Evolutionary conservation across 2,888 invertebrate genomes (phyloP), one percentile per base, ranked within the genome.

Genomic region (Cataglyphis altisquamis): DNA sequence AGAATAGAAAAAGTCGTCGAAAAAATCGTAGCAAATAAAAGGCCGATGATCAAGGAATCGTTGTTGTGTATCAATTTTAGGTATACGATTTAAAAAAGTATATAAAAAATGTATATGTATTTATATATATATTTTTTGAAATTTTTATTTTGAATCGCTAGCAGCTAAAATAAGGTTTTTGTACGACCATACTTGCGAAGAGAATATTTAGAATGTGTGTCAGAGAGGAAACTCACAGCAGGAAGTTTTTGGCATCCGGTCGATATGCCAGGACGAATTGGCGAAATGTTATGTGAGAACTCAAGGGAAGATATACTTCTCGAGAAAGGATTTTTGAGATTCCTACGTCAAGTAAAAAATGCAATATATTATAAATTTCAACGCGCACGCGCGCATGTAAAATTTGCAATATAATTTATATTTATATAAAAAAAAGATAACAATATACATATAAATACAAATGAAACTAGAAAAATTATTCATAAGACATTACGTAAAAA

Each of bases 191-290:
- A 39, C 36, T 70, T 36, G 32, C 12, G 36, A 70, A 45, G 10
- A 70, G 18, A 70, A 36, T 55, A 70, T 55, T 62, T n/a, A 57
- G 18, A 74, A 62, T 29, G 21, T n/a, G 45, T 48, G 74, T 18
- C 10, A 45, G 45, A 41, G 32, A 63, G 57, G 32, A 63, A 63
- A 60, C 41, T 62, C 74, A 15, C 62, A 6, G 62, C 29, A 48
- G 41, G 32, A 74, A 82, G 73, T 73, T 82, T 77, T 73, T 78
- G 82, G 73, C 62, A 82, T 78, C 63, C 72, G 81, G 83, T 85
- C 83, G 78, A 85, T 85, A 85, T 70, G 66, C 25, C 48, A 66
- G 41, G 68, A 67, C 57, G 62, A 55, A 85, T 80, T 72, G 48
- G 52, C 67, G 73, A 84, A 86, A 45, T 57, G 12, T 73, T 62